These are phyloP conservation scores for Oxyruncus cristatus DNA, from an alignment of 2,113 vertebrate genomes.

Conservation along the genomic window DNA sequence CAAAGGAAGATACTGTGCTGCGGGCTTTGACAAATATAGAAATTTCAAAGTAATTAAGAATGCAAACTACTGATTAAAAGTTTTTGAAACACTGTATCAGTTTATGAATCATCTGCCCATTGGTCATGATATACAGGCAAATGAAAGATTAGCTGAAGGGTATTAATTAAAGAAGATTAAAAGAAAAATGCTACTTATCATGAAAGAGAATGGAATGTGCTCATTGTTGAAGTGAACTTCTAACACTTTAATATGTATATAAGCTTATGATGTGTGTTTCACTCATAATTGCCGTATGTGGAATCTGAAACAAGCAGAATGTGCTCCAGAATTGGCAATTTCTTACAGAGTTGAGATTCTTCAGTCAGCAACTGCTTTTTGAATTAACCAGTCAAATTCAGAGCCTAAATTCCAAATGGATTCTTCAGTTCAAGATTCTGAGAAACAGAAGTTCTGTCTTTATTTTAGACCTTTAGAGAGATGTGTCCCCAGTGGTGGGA, in stretches of 20 bases:
- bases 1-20: conserved; percentile 39
- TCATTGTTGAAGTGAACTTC: not conserved
- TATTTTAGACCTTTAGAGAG: not conserved
- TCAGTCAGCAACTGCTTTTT: not conserved
- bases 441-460: not conserved
- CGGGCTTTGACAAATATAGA: conserved; percentile 47
- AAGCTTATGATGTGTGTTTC: not conserved
- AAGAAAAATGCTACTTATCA: not conserved
- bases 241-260: not conserved
- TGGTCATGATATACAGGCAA: conserved; percentile 31
- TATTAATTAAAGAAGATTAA: conserved; percentile 66
- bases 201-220: not conserved
- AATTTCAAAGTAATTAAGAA: conserved; percentile 64
- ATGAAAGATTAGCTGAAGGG: conserved; percentile 44
- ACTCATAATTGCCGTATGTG: not conserved
- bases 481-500: not conserved
- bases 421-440: not conserved
- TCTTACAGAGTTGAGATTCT: not conserved
- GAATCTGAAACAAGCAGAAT: not conserved
- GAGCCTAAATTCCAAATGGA: not conserved
- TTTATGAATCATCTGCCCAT: conserved; percentile 60
- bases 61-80: conserved; percentile 53
- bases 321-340: not conserved
- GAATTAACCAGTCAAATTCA: not conserved
- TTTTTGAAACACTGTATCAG: conserved; percentile 25